Conservation (phyloP, 2,113 vertebrate species). For the Eulacestoma nigropectus region DNA sequence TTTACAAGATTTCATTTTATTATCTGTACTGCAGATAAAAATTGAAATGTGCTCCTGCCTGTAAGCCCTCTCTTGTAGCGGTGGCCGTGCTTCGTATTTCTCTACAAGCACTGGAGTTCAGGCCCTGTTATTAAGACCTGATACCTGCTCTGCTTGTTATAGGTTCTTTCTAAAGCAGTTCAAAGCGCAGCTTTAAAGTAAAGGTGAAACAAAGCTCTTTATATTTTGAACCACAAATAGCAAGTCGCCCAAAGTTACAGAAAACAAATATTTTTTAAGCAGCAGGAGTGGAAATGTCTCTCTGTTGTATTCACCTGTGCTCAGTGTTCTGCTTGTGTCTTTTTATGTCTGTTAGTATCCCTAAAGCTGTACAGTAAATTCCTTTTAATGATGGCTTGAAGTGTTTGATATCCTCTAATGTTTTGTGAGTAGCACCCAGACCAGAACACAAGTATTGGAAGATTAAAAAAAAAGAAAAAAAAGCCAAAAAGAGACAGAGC, state of each 20-base stretch:
- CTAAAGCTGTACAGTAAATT: constrained; percentile 30
- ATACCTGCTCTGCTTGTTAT: background rate
- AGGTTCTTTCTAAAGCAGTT: background rate
- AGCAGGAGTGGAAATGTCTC: background rate
- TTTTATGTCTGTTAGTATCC: background rate
- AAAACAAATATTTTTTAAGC: constrained; percentile 37
- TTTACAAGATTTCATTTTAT: background rate
- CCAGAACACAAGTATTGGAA: background rate
- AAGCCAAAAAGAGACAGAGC: background rate
- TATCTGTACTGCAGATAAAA: background rate
- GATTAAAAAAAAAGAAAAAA: background rate
- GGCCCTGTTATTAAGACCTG: background rate
- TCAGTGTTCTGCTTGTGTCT: background rate
- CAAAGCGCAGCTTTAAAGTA: background rate
- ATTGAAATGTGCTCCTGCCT: background rate
- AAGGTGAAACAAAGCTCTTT: background rate
- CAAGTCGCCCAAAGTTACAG: background rate
- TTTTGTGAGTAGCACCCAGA: background rate
- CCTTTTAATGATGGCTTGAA: constrained; percentile 25
- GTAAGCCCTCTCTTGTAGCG: background rate
- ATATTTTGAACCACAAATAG: background rate
- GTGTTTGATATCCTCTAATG: constrained; percentile 11
- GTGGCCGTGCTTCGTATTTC: background rate
- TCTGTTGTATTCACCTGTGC: background rate
- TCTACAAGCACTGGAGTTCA: background rate